These are phyloP conservation scores for Sylvilagus bachmani DNA, from an alignment of 2,113 vertebrate genomes.

Conservation along the genomic window DNA sequence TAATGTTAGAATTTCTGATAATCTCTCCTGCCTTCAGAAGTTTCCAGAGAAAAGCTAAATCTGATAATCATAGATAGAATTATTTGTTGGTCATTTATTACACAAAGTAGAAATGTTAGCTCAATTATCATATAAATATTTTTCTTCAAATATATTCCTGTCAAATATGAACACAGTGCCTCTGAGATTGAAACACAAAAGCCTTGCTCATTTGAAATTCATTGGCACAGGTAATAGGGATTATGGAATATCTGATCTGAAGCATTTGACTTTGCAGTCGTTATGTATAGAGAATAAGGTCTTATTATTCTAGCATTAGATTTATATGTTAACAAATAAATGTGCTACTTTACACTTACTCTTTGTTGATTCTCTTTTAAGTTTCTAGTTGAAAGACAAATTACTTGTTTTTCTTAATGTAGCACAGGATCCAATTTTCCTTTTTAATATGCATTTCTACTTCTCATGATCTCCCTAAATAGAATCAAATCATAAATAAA, in stretches of 20 bases:
- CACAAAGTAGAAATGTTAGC: neutral
- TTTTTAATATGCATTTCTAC: conserved; percentile 32
- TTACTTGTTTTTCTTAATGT: conserved; percentile 15
- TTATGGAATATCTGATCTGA: conserved; percentile 38
- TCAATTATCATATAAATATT: neutral
- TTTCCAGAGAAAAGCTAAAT: neutral
- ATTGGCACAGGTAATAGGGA: neutral
- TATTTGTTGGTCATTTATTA: neutral
- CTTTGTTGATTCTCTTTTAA: conserved; percentile 32
- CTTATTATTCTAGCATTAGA: neutral
- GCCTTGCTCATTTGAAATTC: conserved; percentile 34
- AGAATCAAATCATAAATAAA: neutral
- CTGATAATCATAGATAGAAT: neutral
- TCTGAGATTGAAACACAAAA: neutral
- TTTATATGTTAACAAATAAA: conserved; percentile 9
- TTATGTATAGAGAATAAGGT: neutral
- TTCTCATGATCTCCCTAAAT: conserved; percentile 12
- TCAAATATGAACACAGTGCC: neutral
- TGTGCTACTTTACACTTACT: neutral
- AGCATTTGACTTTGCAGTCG: conserved; percentile 41
- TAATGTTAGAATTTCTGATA: neutral
- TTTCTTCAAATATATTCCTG: conserved; percentile 30
- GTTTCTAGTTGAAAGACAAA: conserved; percentile 24
- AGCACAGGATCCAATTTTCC: neutral
- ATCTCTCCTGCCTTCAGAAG: neutral